Percentiles rank a stretch among this genome's conserved stretches.
These are phyloP conservation scores for Tigriopus californicus DNA, from an alignment of 2,888 invertebrate species.

Conservation along the genomic window DNA sequence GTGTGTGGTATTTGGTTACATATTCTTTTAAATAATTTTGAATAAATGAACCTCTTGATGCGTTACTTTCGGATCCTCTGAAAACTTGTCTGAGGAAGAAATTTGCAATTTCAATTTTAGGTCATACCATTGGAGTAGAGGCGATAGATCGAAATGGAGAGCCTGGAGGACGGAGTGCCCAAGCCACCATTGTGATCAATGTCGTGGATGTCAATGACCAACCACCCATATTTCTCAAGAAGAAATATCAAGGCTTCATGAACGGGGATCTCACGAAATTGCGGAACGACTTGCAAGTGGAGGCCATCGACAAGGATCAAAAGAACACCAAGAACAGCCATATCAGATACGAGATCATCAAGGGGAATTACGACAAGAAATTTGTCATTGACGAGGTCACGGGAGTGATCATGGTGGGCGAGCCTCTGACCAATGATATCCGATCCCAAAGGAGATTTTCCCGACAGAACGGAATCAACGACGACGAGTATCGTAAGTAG, in stretches of 20 bases:
- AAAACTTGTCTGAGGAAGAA: too few species aligned
- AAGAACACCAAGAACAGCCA: background rate
- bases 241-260: background rate
- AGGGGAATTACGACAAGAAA: conserved; percentile 1
- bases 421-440: background rate
- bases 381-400: background rate
- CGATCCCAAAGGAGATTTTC: too few species aligned
- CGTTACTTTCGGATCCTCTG: too few species aligned
- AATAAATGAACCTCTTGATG: too few species aligned
- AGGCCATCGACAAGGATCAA: background rate
- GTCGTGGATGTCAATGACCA: background rate
- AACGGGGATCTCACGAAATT: background rate
- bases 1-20: too few species aligned
- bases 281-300: background rate
- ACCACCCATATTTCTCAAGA: background rate
- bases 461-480: too few species aligned
- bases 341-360: conserved; percentile 2
- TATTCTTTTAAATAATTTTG: too few species aligned
- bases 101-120: background rate
- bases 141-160: background rate
- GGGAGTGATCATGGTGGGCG: background rate
- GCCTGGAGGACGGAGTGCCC: background rate
- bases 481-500: too few species aligned
- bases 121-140: background rate
- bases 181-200: background rate